phyloP scores from a whole-genome alignment of 2,888 invertebrate species.

The Priocnemis perturbator region DNA sequence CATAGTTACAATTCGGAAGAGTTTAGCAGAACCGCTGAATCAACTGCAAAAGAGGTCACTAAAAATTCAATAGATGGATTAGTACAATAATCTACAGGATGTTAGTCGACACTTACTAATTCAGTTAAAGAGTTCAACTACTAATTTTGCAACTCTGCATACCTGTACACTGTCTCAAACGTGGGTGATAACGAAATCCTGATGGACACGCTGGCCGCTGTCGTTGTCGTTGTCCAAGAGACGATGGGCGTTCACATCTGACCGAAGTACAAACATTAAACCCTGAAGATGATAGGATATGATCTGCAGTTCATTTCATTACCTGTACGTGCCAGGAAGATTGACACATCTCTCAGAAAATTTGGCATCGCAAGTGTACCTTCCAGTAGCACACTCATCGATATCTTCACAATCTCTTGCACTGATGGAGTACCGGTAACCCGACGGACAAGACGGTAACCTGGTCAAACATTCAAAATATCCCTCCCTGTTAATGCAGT shows the following conservation, averaged over 20 bases:
- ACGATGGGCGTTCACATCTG: conserved; percentile 59
- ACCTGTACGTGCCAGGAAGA: conserved; percentile 77
- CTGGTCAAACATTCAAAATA: conserved; percentile 74
- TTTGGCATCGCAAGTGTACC: conserved; percentile 70
- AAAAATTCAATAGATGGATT: too few species aligned
- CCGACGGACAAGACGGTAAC: conserved; percentile 63
- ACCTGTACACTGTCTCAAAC: conserved; percentile 65
- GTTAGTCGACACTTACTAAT: too few species aligned
- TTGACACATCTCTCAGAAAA: conserved; percentile 77
- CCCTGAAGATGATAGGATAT: neutral
- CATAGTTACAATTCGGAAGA: too few species aligned
- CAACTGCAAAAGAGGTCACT: too few species aligned
- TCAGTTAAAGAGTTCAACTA: too few species aligned
- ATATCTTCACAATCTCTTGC: conserved; percentile 75
- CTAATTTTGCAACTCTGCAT: neutral
- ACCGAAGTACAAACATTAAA: neutral
- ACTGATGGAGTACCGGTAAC: conserved; percentile 64
- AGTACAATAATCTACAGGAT: too few species aligned
- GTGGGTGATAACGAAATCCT: conserved; percentile 70
- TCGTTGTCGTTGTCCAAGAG: conserved; percentile 37
- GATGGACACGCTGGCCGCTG: conserved; percentile 66
- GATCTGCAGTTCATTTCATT: neutral
- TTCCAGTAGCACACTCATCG: conserved; percentile 76
- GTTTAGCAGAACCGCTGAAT: too few species aligned
- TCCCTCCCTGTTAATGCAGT: conserved; percentile 76